Conservation (phyloP, 1,140 invertebrate genomes). For the Meloidogyne exigua region DNA sequence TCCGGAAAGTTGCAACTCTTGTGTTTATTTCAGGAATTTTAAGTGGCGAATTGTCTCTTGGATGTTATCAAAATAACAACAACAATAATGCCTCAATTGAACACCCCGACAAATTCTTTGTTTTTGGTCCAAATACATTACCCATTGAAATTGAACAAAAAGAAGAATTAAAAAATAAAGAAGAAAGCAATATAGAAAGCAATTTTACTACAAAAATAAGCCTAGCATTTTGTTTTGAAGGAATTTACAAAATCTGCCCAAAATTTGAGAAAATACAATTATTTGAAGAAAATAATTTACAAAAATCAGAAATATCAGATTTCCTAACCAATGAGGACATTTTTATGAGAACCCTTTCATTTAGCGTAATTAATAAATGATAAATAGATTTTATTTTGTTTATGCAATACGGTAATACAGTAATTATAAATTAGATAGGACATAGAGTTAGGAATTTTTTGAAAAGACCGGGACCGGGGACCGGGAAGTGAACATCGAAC, state of each 20-base stretch:
- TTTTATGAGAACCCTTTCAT: slow-evolving; percentile 47
- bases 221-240: background rate
- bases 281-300: background rate
- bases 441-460: too few species aligned
- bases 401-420: too few species aligned
- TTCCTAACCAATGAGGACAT: slow-evolving; percentile 45
- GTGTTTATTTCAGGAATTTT: slow-evolving; percentile 26
- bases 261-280: background rate
- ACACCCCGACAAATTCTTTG: slow-evolving; percentile 39
- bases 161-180: background rate
- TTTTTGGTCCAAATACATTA: slow-evolving; percentile 36
- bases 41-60: slow-evolving; percentile 46
- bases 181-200: background rate
- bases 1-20: background rate
- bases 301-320: background rate
- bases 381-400: background rate
- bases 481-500: too few species aligned
- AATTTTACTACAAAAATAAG: background rate
- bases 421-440: too few species aligned
- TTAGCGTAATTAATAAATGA: slow-evolving; percentile 40
- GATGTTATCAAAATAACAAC: slow-evolving; percentile 55
- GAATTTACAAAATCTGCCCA: background rate
- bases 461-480: too few species aligned
- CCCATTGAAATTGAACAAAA: slow-evolving; percentile 43
- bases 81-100: slow-evolving; percentile 29